A percentile compares a stretch with the other conserved stretches of the same genome.
phyloP scores from a whole-genome alignment of 2,113 vertebrate genomes.

The Maccullochella peelii region DNA sequence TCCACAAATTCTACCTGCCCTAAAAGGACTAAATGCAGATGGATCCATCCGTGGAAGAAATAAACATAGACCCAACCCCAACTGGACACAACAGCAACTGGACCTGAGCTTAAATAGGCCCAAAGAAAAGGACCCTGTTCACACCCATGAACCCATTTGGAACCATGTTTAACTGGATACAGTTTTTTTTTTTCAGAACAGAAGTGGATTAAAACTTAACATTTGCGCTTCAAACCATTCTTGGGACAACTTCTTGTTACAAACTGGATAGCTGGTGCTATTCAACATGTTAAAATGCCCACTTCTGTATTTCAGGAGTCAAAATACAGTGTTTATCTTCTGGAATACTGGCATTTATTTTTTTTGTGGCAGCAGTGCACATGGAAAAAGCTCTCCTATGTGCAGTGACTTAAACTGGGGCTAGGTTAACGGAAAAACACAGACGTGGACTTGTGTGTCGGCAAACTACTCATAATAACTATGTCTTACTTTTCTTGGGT shows the following conservation, averaged over 20 bases:
- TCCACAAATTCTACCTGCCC: background rate
- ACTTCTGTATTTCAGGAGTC: background rate
- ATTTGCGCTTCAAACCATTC: background rate
- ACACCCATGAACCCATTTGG: background rate
- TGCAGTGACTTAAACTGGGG: slow-evolving; percentile 10
- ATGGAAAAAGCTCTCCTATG: slow-evolving; percentile 38
- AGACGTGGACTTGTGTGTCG: slow-evolving; percentile 6
- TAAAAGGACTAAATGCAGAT: background rate
- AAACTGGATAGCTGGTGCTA: background rate
- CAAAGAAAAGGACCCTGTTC: background rate
- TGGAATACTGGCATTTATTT: background rate
- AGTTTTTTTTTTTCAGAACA: background rate
- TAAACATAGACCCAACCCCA: background rate
- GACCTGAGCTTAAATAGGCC: background rate
- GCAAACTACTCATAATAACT: slow-evolving; percentile 32
- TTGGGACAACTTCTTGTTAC: background rate
- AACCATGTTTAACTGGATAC: background rate
- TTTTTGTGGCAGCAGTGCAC: slow-evolving; percentile 8
- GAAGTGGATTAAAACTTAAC: background rate
- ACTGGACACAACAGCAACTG: background rate
- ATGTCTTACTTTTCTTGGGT: slow-evolving; percentile 21
- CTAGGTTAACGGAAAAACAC: slow-evolving; percentile 26
- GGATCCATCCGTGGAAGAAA: background rate
- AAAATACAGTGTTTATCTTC: slow-evolving; percentile 12
- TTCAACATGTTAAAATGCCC: slow-evolving; percentile 1